These are phyloP conservation scores for Corynorhinus townsendii DNA, from an alignment of 2,113 vertebrate species.

Conservation along the genomic window DNA sequence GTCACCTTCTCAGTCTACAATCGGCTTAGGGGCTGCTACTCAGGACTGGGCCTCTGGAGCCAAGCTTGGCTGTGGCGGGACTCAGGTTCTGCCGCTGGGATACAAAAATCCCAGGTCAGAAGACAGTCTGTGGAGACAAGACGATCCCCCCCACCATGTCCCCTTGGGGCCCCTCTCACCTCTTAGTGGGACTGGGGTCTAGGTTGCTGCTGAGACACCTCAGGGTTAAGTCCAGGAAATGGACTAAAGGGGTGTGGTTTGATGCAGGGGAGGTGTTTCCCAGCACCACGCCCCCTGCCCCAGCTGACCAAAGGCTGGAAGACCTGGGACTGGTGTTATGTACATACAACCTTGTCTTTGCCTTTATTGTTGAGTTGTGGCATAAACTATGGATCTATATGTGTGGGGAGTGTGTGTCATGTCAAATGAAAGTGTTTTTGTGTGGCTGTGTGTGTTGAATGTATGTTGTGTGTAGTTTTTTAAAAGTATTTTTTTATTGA, in stretches of 20 bases:
- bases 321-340: not conserved
- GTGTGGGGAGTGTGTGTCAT: not conserved
- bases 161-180: conserved; percentile 24
- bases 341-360: not conserved
- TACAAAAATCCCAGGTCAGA: not conserved
- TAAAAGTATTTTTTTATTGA: no score
- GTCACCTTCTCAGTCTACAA: conserved; percentile 64
- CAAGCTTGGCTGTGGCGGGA: not conserved
- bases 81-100: not conserved
- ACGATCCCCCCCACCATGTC: not conserved
- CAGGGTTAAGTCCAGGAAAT: not conserved
- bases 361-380: not conserved
- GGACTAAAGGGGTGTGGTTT: conserved; percentile 22
- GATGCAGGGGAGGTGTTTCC: not conserved
- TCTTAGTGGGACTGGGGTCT: not conserved
- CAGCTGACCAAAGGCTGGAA: not conserved
- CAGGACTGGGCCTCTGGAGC: not conserved
- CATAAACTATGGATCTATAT: not conserved
- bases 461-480: not conserved
- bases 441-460: not conserved
- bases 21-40: conserved; percentile 59
- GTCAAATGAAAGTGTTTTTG: not conserved
- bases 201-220: not conserved
- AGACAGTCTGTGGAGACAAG: not conserved
- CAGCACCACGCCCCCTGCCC: not conserved